These are phyloP conservation scores for Arctocebus calabarensis DNA, from an alignment of 2,797 vertebrate species.

Conservation along the genomic window DNA sequence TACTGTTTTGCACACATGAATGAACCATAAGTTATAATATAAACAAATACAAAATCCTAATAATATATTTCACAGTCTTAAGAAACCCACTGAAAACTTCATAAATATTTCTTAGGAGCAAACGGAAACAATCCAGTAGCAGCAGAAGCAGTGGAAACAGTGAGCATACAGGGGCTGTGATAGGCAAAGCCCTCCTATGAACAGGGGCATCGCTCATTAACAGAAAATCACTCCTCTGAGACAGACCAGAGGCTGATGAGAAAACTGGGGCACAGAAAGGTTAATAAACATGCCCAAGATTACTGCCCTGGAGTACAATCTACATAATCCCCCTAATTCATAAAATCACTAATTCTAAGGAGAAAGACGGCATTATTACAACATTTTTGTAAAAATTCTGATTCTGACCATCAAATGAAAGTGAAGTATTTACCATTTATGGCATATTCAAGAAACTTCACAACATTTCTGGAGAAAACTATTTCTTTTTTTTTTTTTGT, in stretches of 20 bases:
- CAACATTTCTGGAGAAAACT: not conserved
- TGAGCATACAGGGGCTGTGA: not conserved
- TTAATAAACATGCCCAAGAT: not conserved
- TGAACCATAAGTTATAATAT: not conserved
- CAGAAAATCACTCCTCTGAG: not conserved
- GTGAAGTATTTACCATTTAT: not conserved
- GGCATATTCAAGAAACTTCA: slow-evolving; percentile 39
- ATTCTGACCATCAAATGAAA: slow-evolving; percentile 17
- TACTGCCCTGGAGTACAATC: not conserved
- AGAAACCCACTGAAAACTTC: not conserved
- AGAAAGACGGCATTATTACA: not conserved
- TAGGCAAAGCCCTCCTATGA: not conserved
- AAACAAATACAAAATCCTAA: slow-evolving; percentile 45
- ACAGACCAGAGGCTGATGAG: not conserved
- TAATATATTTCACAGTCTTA: slow-evolving; percentile 24
- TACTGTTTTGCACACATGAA: not conserved
- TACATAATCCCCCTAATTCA: not conserved
- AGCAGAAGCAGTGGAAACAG: not conserved
- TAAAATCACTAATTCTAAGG: slow-evolving; percentile 16
- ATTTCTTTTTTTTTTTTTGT: slow-evolving; percentile 20
- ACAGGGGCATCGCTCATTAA: not conserved
- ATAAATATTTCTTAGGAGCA: slow-evolving; percentile 36
- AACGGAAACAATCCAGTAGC: slow-evolving; percentile 7
- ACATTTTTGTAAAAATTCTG: not conserved
- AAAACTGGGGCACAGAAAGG: not conserved